phyloP scores from a whole-genome alignment of 2,113 vertebrate species.

The Sitta europaea region DNA sequence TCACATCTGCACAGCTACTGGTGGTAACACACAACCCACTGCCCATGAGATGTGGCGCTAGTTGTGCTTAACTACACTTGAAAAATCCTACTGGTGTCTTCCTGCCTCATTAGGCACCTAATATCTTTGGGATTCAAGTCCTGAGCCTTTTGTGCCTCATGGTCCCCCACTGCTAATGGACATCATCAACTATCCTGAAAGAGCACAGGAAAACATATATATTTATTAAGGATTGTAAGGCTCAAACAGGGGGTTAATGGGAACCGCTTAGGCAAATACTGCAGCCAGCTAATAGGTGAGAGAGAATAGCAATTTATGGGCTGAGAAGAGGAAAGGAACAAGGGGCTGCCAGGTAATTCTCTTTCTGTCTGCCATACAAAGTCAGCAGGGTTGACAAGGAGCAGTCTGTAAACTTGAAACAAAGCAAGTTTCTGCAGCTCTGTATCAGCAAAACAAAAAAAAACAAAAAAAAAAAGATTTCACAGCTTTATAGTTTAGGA shows the following conservation, averaged over 20 bases:
- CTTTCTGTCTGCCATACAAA: neutral
- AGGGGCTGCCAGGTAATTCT: neutral
- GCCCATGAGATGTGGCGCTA: rapidly evolving
- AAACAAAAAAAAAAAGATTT: neutral
- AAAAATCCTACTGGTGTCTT: neutral
- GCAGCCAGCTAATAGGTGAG: neutral
- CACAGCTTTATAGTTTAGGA: neutral
- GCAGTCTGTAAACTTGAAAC: neutral
- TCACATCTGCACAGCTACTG: neutral
- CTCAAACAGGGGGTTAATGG: neutral
- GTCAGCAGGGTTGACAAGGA: neutral
- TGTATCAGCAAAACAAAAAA: neutral
- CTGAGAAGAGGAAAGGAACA: neutral
- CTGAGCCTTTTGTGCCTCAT: neutral
- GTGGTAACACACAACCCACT: neutral
- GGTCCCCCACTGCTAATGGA: neutral
- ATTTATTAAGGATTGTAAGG: neutral
- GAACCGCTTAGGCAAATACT: neutral
- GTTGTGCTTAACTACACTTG: slow-evolving; percentile 7
- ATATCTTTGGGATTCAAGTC: neutral
- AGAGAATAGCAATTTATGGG: slow-evolving; percentile 21
- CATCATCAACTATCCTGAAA: neutral
- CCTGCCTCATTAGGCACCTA: slow-evolving; percentile 41
- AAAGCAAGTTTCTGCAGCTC: slow-evolving; percentile 7
- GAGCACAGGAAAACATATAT: neutral